A percentile compares a stretch with the other conserved stretches of the same genome.
Conservation (phyloP, 1,140 invertebrate genomes). For the Micrasema minimum region DNA sequence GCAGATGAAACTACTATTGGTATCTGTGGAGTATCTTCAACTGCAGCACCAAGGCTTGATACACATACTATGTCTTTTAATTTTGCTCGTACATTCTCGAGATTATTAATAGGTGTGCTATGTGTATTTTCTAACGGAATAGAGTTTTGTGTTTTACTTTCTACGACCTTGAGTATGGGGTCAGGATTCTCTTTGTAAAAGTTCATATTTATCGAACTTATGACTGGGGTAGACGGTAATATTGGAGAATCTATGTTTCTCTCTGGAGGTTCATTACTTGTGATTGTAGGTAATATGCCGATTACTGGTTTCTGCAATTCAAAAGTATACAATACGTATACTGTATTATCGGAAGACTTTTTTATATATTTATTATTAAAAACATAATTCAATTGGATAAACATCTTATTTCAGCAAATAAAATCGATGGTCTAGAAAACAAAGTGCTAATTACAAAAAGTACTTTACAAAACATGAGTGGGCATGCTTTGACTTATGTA, state of each 20-base stretch:
- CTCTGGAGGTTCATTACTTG: no score
- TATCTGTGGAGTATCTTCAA: not conserved
- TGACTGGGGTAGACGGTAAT: not conserved
- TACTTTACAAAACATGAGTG: no score
- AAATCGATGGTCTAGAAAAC: no score
- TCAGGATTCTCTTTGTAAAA: slow-evolving; percentile 26
- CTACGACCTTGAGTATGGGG: not conserved
- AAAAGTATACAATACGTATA: not conserved
- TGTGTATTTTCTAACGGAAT: not conserved
- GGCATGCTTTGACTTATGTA: no score
- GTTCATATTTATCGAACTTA: slow-evolving; percentile 19
- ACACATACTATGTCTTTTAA: slow-evolving; percentile 12
- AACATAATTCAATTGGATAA: no score
- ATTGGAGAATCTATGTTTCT: not conserved
- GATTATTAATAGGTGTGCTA: not conserved
- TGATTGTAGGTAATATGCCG: no score
- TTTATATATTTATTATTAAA: no score
- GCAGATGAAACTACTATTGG: no score
- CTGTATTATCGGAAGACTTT: no score
- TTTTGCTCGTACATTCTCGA: slow-evolving; percentile 24
- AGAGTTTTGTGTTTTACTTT: not conserved
- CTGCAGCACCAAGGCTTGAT: not conserved
- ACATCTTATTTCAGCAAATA: no score
- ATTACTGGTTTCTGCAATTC: no score
- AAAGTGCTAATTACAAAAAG: no score